phyloP scores from a whole-genome alignment of 2,888 invertebrate genomes.

The Aricia artaxerxes region DNA sequence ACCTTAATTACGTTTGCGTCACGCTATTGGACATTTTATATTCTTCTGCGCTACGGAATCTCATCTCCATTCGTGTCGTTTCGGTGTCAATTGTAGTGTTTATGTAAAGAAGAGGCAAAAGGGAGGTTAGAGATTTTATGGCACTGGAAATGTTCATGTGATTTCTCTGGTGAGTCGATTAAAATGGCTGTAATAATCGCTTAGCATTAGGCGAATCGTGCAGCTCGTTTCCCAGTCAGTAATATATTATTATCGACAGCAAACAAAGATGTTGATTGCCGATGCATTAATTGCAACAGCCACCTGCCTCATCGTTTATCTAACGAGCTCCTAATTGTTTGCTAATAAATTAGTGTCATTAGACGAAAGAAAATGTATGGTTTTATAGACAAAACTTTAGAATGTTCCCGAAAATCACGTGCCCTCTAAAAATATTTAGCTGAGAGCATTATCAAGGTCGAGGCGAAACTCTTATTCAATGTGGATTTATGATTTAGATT shows the following conservation, averaged over 20 bases:
- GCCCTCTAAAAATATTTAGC: slow-evolving; percentile 69
- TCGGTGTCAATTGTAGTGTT: too few relatives aligned
- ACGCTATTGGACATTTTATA: too few relatives aligned
- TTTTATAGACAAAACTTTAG: slow-evolving; percentile 32
- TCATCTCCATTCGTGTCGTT: too few relatives aligned
- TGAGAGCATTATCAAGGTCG: slow-evolving; percentile 72
- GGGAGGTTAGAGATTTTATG: background rate
- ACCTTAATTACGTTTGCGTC: too few relatives aligned
- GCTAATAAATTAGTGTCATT: slow-evolving; percentile 5
- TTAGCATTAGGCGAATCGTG: background rate
- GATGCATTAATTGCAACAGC: slow-evolving; percentile 10
- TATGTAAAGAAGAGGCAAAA: background rate
- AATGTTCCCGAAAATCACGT: slow-evolving; percentile 50
- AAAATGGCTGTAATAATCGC: background rate
- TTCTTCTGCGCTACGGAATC: background rate
- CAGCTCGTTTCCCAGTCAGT: background rate
- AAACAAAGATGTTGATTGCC: background rate
- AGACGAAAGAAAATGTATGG: background rate
- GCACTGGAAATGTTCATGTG: background rate
- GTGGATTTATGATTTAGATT: slow-evolving; percentile 28
- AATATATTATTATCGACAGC: background rate
- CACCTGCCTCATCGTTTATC: background rate
- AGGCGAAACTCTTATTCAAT: slow-evolving; percentile 16
- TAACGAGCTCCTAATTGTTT: slow-evolving; percentile 7
- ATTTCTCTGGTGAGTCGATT: background rate